Base-by-base conservation (phyloP, 2,113 vertebrate species). In the Sarotherodon lohbergeri region DNA sequence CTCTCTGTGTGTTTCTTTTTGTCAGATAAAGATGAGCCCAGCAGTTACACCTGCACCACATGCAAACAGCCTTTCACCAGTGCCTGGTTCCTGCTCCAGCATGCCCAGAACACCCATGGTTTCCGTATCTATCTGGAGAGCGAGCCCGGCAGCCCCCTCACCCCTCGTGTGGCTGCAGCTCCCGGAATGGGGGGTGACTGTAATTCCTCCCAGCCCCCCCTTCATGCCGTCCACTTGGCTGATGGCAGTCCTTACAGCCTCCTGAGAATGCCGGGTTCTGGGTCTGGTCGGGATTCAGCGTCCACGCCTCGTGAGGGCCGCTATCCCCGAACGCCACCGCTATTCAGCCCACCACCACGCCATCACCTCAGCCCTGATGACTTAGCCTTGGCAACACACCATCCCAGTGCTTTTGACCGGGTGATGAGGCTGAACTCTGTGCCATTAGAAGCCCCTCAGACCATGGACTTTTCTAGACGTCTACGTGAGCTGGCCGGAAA, bases 121-220 rank as follows among this genome's bases (percentile, higher is more conserved):
- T 98, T 99, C 97, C 97, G 98, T 96, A 99, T 99, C 97, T 99
- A 99, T 96, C 97, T 99, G 97, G 98, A 99, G 97, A 99, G 98
- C 48, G 97, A 98, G 94, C 98, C 98, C 41, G 98, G 98, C 96
- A 99, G 98, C 96, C 98, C 98, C 86, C 97, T 99, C 94, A 98
- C 98, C 86, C 98, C 98, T 89, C 97, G 98, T 85, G 97, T 99
- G 96, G 98, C 97, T 96, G 97, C 98, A 95, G 97, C 98, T 95
- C 97, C 98, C 88, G 98, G 98, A 94, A 97, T 98, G 98, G 98
- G 98, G 92, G 98, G 98, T 90, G 98, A 99, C 95, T 99, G 98
- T 95, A 97, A 97, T 96, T 98, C 97, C 94, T 98, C 98, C 92
- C 98, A 99, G 96, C 98, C 98, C 92, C 97, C 98, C 85, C 97